Evolutionary conservation across 2,797 vertebrate species (phyloP), one percentile per base, ranked within the genome.

Genomic region (Sebastes jordani): DNA sequence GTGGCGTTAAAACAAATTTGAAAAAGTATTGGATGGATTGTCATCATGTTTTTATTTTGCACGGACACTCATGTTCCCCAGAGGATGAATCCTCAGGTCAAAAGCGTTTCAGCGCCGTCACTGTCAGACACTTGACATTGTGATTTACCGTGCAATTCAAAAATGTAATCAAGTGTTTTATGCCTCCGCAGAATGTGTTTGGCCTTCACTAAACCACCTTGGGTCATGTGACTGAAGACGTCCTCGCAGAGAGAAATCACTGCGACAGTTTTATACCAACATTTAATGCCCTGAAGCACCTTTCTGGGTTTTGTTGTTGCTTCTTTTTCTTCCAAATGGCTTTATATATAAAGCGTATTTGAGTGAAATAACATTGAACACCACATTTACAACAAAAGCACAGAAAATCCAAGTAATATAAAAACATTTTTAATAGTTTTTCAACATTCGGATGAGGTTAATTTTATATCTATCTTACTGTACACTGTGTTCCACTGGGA

Each of bases 351-450:
- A 60, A n/a, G 54, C 2, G 1, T 5, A 22, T 55, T 10, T 59
- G 13, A 29, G 34, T 68, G 29, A 68, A 58, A 58, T 25, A 9
- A 56, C 7, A 38, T 1, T n/a, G 1, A 68, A 64, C 25, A 46
- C 7, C 20, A 25, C 22, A 56, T 30, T 71, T 27, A 22, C 8
- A 78, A 70, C 11, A 88, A 88, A 79, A 76, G 2, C 71, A 81
- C 82, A 85, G 34, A 55, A 81, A 68, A 36, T 58, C 61, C 14
- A 27, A 52, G 69, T 87, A 76, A 89, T 88, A 90, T 72, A 89
- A 93, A 93, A 93, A 88, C 87, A 82, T 87, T 93, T 95, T 95
- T 95, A 95, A 93, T 95, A 87, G 89, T 90, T 91, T 93, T 46
- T 46, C 34, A 86, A 95, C 92, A 94, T 95, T 94, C 89, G 92